phyloP scores from a whole-genome alignment of 2,113 vertebrate genomes.

The Barbus barbus region DNA sequence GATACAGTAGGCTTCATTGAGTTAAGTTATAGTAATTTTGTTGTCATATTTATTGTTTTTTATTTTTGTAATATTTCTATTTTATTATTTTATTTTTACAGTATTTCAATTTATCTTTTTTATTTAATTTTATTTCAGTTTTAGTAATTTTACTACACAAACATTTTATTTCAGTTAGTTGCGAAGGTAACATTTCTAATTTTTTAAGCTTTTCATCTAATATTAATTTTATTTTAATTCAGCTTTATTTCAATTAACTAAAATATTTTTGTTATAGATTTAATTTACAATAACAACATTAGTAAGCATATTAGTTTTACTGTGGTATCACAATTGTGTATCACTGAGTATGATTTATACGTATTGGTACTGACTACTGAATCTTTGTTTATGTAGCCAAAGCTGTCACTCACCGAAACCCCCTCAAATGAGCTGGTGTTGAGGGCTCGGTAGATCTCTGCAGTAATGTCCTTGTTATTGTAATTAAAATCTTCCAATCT shows the following conservation, averaged over 20 bases:
- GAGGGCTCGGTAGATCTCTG: constrained; percentile 92
- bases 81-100: too few relatives aligned
- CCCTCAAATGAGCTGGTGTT: constrained; percentile 96
- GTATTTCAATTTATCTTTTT: background rate
- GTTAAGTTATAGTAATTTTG: too few relatives aligned
- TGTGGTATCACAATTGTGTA: background rate
- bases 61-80: background rate
- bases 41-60: too few relatives aligned
- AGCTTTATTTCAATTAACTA: background rate
- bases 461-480: constrained; percentile 92
- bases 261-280: too few relatives aligned
- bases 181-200: too few relatives aligned
- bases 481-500: constrained; percentile 95
- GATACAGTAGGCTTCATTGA: too few relatives aligned
- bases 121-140: background rate
- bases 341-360: background rate
- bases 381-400: background rate
- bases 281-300: background rate
- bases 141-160: background rate
- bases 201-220: background rate
- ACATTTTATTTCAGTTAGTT: too few relatives aligned
- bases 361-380: background rate
- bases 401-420: constrained; percentile 82
- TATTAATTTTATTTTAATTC: background rate
- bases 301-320: background rate